These are phyloP conservation scores for Ophioderma brevispina DNA, from an alignment of 35 echinoderm and acorn worm species.

Conservation along the genomic window DNA sequence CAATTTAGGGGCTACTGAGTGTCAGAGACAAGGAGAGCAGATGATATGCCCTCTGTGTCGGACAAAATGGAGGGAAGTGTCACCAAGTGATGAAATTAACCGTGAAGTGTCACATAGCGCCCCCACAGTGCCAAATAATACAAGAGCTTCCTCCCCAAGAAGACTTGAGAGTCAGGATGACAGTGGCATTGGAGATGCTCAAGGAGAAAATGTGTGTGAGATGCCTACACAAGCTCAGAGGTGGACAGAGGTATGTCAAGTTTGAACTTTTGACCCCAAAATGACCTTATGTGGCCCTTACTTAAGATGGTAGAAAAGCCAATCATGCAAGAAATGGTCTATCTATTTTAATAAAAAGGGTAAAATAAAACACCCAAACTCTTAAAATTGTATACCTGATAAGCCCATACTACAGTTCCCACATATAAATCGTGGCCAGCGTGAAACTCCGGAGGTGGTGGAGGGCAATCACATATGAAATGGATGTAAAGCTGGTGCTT, in stretches of 20 bases:
- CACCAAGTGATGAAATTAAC: slow-evolving; percentile 28
- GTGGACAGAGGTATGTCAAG: slow-evolving; percentile 75
- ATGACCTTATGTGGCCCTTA: too few relatives aligned
- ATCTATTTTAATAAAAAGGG: too few relatives aligned
- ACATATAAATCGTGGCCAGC: too few relatives aligned
- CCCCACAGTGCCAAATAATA: slow-evolving; percentile 6
- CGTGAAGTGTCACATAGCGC: slow-evolving; percentile 12
- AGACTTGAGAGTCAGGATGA: neutral
- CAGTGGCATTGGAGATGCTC: neutral
- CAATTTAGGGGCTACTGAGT: slow-evolving; percentile 83
- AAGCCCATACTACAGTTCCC: too few relatives aligned
- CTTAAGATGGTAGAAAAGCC: too few relatives aligned
- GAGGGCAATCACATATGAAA: too few relatives aligned
- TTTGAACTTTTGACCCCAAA: too few relatives aligned
- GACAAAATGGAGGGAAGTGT: slow-evolving; percentile 51
- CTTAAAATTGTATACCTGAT: too few relatives aligned
- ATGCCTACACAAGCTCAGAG: slow-evolving; percentile 25
- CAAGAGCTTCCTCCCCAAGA: neutral
- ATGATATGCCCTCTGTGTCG: slow-evolving; percentile 89
- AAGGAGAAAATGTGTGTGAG: neutral
- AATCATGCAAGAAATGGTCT: too few relatives aligned
- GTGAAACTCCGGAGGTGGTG: too few relatives aligned
- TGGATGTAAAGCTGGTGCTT: too few relatives aligned
- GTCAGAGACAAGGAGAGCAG: slow-evolving; percentile 61
- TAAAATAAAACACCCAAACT: too few relatives aligned